Percentiles rank a stretch among this genome's conserved stretches.
phyloP scores from a whole-genome alignment of 2,888 invertebrate genomes.

The Sclerodermus sp. region DNA sequence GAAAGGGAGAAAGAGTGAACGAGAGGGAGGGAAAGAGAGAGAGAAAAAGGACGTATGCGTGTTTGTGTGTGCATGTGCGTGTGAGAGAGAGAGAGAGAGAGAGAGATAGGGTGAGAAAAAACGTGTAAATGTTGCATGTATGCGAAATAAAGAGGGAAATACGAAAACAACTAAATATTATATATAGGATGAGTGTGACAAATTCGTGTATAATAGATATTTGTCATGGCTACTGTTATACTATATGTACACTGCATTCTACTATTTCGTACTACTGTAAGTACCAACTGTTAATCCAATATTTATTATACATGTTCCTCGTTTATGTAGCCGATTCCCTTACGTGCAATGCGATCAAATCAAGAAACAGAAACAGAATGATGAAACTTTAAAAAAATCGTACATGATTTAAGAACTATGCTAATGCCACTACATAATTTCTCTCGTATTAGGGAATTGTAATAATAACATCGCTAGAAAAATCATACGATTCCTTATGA shows the following conservation, averaged over 20 bases:
- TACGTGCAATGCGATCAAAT: conserved; percentile 36
- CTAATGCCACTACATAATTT: neutral
- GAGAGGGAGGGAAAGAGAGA: no score
- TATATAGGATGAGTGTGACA: conserved; percentile 33
- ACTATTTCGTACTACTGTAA: conserved; percentile 45
- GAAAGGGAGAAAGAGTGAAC: conserved; percentile 10
- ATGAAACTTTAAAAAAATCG: no score
- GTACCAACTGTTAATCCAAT: conserved; percentile 41
- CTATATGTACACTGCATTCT: conserved; percentile 47
- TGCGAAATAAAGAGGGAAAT: neutral
- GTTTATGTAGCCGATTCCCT: conserved; percentile 43
- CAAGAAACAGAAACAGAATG: conserved; percentile 15
- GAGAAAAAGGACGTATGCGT: no score
- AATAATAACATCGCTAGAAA: conserved; percentile 9
- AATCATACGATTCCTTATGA: conserved; percentile 9
- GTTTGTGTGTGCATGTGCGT: no score
- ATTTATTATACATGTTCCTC: conserved; percentile 53
- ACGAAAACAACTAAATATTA: conserved; percentile 7
- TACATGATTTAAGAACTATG: no score
- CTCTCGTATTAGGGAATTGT: conserved; percentile 8
- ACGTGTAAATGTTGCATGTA: conserved; percentile 1
- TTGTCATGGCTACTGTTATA: conserved; percentile 40
- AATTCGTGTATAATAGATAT: conserved; percentile 36
- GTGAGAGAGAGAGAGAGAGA: no score
- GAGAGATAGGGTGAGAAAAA: conserved; percentile 9